Evolutionary conservation across 2,888 invertebrate species (phyloP), one percentile per base, ranked within the genome.

Genomic region (Nineta flava): DNA sequence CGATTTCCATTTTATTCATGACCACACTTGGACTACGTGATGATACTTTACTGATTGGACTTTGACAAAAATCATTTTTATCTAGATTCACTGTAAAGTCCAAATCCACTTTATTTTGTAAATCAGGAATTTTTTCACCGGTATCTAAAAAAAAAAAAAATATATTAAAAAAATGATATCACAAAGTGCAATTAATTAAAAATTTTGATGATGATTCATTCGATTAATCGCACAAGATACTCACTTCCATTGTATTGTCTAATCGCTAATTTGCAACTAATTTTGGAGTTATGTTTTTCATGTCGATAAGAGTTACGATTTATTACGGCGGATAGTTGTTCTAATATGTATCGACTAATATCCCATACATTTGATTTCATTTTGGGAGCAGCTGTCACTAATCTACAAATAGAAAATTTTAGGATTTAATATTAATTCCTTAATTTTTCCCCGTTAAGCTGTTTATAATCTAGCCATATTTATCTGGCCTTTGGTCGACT

Each of bases 381-480:
- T 61, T 78, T 76, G 1, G 87, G 87, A 3, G 81, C 77, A 62
- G 79, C 77, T 54, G 77, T 68, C 60, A 83, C 71, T 55, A 86
- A 76, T 63, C 86, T 87, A 67, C 21, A 64, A 64, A 59, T 50
- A 56, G 15, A 38, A 38, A 26, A 26, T 26, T n/a, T 26, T 3
- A 12, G 12, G 26, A 44, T 2, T 17, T 19, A 19, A 12, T 16
- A 10, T 19, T 44, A 10, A 12, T 35, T 35, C n/a, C n/a, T 35
- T 35, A 35, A n/a, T n/a, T n/a, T n/a, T n/a, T n/a, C n/a, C n/a
- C n/a, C n/a, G n/a, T n/a, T n/a, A n/a, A n/a, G n/a, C n/a, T n/a
- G n/a, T n/a, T n/a, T n/a, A n/a, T n/a, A n/a, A n/a, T n/a, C n/a
- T n/a, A n/a, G n/a, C n/a, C n/a, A n/a, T n/a, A n/a, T n/a, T n/a